phyloP scores from a whole-genome alignment of 2,797 vertebrate species.

The Poecilia velifera region DNA sequence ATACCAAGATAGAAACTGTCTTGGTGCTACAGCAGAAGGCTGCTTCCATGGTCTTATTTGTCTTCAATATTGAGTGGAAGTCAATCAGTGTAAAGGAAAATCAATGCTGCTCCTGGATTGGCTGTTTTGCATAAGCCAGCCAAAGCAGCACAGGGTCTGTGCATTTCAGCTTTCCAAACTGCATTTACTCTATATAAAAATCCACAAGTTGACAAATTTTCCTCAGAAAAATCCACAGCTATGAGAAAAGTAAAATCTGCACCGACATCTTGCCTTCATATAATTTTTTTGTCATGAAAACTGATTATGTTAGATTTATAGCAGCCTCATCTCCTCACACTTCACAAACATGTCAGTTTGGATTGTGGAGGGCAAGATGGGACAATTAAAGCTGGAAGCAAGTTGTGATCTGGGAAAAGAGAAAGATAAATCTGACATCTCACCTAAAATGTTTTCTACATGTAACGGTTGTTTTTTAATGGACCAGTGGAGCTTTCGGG shows the following conservation, averaged over 20 bases:
- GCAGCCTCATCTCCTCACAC: too few relatives aligned
- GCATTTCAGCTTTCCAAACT: background rate
- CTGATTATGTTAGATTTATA: too few relatives aligned
- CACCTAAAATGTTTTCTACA: background rate
- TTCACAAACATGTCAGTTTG: too few relatives aligned
- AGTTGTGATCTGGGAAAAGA: background rate
- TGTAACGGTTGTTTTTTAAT: background rate
- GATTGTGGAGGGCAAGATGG: background rate
- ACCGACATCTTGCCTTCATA: background rate
- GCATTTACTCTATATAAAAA: background rate
- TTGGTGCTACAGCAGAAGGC: background rate
- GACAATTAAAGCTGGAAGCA: background rate
- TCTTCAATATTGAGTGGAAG: too few relatives aligned
- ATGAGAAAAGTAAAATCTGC: background rate
- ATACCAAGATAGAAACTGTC: too few relatives aligned
- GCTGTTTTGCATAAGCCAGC: background rate
- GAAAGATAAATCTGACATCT: background rate
- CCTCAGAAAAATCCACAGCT: background rate
- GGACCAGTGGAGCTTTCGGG: background rate
- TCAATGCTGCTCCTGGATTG: background rate
- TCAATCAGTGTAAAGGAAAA: background rate
- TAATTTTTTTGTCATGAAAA: background rate
- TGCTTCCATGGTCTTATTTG: background rate
- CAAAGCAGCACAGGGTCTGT: background rate
- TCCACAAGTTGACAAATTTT: background rate